These are phyloP conservation scores for Saxicola maurus DNA, from an alignment of 2,797 vertebrate species.

Conservation along the genomic window DNA sequence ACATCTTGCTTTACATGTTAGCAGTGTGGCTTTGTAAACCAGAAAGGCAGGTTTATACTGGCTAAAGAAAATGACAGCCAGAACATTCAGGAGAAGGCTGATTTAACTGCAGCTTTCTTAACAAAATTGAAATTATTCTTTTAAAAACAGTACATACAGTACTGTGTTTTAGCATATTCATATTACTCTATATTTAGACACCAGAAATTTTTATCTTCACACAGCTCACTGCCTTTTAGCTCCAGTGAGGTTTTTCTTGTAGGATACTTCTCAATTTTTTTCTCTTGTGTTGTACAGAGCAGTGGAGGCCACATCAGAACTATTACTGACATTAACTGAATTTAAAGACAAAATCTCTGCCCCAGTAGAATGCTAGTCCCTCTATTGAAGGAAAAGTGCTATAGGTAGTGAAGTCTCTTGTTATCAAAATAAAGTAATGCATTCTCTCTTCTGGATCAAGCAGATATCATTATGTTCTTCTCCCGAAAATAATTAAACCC, in stretches of 20 bases:
- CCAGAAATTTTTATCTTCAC: background rate
- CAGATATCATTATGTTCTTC: background rate
- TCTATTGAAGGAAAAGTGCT: background rate
- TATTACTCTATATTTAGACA: background rate
- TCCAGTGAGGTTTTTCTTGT: background rate
- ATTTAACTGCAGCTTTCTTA: background rate
- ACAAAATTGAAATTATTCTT: background rate
- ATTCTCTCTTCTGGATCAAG: background rate
- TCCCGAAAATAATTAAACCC: background rate
- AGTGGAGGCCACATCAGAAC: background rate
- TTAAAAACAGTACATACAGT: background rate
- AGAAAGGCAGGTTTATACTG: conserved; percentile 70
- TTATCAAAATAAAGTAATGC: background rate
- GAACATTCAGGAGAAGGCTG: background rate
- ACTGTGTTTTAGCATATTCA: background rate
- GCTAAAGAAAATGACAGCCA: conserved; percentile 52
- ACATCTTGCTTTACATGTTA: conserved; percentile 58
- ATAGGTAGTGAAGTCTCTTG: background rate
- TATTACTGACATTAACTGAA: background rate
- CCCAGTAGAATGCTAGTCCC: background rate
- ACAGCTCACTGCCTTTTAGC: background rate
- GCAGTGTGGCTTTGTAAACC: conserved; percentile 53
- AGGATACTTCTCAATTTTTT: background rate
- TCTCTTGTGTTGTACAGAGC: background rate
- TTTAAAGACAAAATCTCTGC: background rate